Conservation (phyloP, 2,888 invertebrate genomes). For the Lamellibrachia columna region DNA sequence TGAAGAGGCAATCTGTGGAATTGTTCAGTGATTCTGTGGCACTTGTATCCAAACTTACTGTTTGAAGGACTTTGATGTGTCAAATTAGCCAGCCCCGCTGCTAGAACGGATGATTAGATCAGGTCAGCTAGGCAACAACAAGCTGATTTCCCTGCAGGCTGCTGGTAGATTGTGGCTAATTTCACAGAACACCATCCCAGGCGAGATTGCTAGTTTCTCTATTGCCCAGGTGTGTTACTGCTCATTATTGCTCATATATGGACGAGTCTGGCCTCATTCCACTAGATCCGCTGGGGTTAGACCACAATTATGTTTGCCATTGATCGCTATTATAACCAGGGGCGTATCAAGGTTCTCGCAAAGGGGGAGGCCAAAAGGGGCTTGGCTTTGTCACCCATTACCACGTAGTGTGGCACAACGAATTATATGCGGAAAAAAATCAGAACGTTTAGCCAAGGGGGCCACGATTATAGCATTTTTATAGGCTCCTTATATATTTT, state of each 20-base stretch:
- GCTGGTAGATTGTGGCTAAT: not conserved
- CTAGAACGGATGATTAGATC: not conserved
- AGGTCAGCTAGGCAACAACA: not conserved
- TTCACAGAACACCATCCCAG: not conserved
- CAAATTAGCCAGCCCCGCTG: not conserved
- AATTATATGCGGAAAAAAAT: too few relatives aligned
- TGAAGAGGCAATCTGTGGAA: not conserved
- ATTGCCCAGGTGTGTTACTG: not conserved
- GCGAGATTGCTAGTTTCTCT: slow-evolving; percentile 6
- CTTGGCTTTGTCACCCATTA: too few relatives aligned
- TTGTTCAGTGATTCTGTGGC: not conserved
- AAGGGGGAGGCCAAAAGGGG: too few relatives aligned
- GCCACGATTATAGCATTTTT: too few relatives aligned
- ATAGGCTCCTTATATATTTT: too few relatives aligned
- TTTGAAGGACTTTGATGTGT: not conserved
- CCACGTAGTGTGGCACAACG: too few relatives aligned
- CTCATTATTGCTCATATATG: not conserved
- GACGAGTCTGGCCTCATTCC: not conserved
- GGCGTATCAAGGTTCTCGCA: too few relatives aligned
- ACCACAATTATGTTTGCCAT: not conserved
- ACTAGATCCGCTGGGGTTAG: not conserved
- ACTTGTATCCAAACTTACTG: not conserved
- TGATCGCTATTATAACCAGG: too few relatives aligned
- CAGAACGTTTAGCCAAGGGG: too few relatives aligned
- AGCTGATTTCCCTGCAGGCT: not conserved